Conservation (phyloP, 2,797 vertebrate species). For the Heliangelus exortis region DNA sequence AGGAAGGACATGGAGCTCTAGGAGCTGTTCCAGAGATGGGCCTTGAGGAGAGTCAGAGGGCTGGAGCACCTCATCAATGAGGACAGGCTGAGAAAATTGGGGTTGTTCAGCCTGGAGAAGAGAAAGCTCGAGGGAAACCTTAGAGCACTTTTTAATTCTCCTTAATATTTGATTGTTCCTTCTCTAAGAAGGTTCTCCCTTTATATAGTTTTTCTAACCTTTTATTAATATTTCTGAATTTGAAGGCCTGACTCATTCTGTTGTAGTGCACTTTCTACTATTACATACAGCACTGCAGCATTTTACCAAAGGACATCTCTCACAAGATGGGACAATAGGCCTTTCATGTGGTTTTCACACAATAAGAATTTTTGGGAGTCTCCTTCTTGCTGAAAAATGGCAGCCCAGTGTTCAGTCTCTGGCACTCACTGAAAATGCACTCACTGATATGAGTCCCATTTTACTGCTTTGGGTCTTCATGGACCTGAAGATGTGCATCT, state of each 20-base stretch:
- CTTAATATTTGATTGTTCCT: background rate
- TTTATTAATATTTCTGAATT: background rate
- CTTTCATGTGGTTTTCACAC: background rate
- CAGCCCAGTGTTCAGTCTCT: background rate
- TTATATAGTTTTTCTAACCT: background rate
- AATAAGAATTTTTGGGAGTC: background rate
- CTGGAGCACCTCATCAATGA: no score
- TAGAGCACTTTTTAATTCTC: background rate
- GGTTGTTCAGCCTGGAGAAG: no score
- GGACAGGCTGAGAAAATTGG: no score
- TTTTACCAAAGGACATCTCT: background rate
- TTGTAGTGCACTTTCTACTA: background rate
- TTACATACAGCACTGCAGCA: background rate
- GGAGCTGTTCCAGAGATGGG: no score
- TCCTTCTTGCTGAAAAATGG: background rate
- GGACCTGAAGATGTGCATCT: background rate
- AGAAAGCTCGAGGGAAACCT: no score
- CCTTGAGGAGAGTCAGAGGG: no score
- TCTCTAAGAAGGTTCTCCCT: background rate
- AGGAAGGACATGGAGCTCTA: no score
- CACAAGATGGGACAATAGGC: background rate
- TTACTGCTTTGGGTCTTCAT: rapidly evolving
- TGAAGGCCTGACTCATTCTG: background rate
- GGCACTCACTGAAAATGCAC: background rate
- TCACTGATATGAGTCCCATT: background rate